Percentiles rank a stretch among this genome's conserved stretches.
Evolutionary conservation across 1,140 invertebrate genomes (phyloP).

Genomic region (Hesperophylax magnus): DNA sequence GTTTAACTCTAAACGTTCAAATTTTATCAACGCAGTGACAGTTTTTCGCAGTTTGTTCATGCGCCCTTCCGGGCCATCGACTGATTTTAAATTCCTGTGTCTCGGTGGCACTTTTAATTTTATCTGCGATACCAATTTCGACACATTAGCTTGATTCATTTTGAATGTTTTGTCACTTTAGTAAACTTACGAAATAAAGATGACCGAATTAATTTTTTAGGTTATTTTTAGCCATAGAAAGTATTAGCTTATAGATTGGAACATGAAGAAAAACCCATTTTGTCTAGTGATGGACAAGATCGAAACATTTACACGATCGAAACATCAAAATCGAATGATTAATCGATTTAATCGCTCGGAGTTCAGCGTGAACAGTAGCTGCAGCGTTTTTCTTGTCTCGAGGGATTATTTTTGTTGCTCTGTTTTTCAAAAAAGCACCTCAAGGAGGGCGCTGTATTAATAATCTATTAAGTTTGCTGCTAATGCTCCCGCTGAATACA

Average conservation of each 20-base stretch:
- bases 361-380: no score
- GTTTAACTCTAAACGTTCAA: slow-evolving; percentile 90
- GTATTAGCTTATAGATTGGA: not conserved
- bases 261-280: no score
- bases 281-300: no score
- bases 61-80: slow-evolving; percentile 82
- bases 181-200: not conserved
- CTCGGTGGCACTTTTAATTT: slow-evolving; percentile 75
- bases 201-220: not conserved
- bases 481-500: no score
- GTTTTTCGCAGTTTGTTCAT: slow-evolving; percentile 83
- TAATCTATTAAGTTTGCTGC: no score
- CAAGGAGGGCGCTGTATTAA: no score
- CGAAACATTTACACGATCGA: no score
- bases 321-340: no score
- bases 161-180: not conserved
- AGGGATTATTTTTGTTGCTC: no score
- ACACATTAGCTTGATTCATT: slow-evolving; percentile 85
- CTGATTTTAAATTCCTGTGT: slow-evolving; percentile 75
- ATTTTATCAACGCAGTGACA: slow-evolving; percentile 88
- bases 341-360: no score
- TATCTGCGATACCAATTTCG: slow-evolving; percentile 81
- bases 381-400: no score
- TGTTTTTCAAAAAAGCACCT: no score
- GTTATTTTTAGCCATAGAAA: slow-evolving; percentile 3